Conservation (phyloP, 2,113 vertebrate species). For the Dermatemys mawii region DNA sequence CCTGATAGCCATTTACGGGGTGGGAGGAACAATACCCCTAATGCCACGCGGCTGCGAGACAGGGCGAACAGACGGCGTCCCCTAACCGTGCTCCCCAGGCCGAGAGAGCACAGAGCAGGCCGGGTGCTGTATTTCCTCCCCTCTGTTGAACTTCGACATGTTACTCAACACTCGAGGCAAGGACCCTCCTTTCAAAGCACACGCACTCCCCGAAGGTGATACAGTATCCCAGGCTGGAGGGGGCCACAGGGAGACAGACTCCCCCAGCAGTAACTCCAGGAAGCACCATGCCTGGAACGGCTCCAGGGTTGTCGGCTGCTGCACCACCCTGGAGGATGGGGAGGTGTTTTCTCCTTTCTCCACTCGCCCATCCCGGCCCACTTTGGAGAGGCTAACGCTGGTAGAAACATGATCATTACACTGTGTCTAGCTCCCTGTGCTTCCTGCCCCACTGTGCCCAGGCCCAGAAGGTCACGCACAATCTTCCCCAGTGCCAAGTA, state of each 20-base stretch:
- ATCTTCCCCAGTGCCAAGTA: background rate
- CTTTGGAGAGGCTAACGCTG: background rate
- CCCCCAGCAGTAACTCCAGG: background rate
- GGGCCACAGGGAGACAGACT: background rate
- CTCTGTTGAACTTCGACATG: background rate
- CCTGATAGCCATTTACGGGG: background rate
- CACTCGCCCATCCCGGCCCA: background rate
- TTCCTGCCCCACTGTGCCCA: background rate
- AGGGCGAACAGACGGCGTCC: background rate
- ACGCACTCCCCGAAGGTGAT: background rate
- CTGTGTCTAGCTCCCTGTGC: background rate
- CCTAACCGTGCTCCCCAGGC: background rate
- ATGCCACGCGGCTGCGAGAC: background rate
- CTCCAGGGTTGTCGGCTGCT: rapidly evolving
- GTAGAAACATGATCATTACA: background rate
- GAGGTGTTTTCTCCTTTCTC: background rate
- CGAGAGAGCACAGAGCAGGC: background rate
- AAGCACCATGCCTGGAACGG: rapidly evolving
- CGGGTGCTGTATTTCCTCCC: background rate
- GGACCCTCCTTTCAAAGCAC: background rate
- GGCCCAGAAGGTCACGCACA: background rate
- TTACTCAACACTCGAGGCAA: background rate
- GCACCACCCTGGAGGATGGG: background rate
- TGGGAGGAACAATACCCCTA: background rate
- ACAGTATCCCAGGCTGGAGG: too few species aligned